Base-by-base conservation (phyloP, 1,140 invertebrate species). In the Pseudomyrmex dendroicus region DNA sequence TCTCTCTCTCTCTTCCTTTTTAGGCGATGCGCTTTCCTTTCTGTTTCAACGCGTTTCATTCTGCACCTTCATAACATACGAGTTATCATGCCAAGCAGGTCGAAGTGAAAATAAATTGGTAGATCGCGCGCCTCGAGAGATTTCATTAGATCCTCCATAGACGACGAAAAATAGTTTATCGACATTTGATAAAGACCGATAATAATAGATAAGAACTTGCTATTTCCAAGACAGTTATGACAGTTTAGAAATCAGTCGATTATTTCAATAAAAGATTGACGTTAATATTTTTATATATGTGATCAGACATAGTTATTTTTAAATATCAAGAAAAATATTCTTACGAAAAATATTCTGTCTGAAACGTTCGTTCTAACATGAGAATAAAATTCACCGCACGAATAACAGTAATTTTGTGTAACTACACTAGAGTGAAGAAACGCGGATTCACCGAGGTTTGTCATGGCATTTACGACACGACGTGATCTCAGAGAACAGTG, bases 51-150 rank as follows among this genome's bases (percentile, higher is more conserved):
- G 57, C 78, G 62, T 68, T 64, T 77, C 66, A 72, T 80, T 61
- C 20, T 44, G 54, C 50, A 10, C 76, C 66, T 70, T 70, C 76
- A 80, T 72, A 80, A 80, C 54, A 54, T 61, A 61, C 76, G 54
- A 46, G 66, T 80, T 72, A 80, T 80, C 66, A 80, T 70, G 56
- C 76, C 64, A 72, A 70, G 66, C 76, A 54, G 22, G 9, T 35
- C 22, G 66, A 78, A 80, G 76, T 80, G 76, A 50, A 80, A 80
- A 80, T 80, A 80, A 80, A 80, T 80, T 72, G 76, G 9, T 66
- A 22, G 7, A 25, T 35, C 35, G 20, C 64, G 44, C 52, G 52
- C 46, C n/a, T 57, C 66, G 20, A 50, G 54, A 61, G 44, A 20
- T 70, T 48, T 78, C 64, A 57, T 72, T 80, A 72, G 46, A 80